Conservation (phyloP, 2,797 vertebrate species). For the Brachyalestes nurse region DNA sequence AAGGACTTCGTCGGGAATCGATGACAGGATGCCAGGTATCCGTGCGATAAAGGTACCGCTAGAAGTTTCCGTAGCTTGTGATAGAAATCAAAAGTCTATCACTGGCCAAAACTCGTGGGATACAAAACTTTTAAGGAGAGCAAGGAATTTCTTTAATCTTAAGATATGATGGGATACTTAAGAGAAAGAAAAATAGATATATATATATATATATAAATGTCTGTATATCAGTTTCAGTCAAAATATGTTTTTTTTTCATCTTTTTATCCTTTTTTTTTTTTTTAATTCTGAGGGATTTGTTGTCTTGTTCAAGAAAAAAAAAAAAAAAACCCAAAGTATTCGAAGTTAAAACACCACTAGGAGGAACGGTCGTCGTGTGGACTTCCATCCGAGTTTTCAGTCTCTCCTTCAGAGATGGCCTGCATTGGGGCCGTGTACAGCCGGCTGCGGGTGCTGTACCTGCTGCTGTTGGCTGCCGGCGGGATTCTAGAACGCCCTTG, state of each 20-base stretch:
- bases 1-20: constrained; percentile 1
- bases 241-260: constrained; percentile 28
- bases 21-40: constrained; percentile 17
- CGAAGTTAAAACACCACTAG: constrained; percentile 73
- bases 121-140: constrained; percentile 46
- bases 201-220: constrained; percentile 33
- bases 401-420: constrained; percentile 98
- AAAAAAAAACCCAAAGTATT: background rate
- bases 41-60: constrained; percentile 23
- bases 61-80: constrained; percentile 18
- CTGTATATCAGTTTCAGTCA: constrained; percentile 33
- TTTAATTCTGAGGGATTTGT: constrained; percentile 42
- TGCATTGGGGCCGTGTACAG: constrained; percentile 98
- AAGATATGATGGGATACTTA: constrained; percentile 19
- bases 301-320: constrained; percentile 41
- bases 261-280: background rate
- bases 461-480: constrained; percentile 95
- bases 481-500: constrained; percentile 94
- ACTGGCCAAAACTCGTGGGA: constrained; percentile 19
- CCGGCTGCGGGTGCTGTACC: constrained; percentile 94
- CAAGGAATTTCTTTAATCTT: constrained; percentile 1
- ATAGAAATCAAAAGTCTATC: constrained; percentile 3
- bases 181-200: constrained; percentile 13
- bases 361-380: constrained; percentile 96
- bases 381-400: constrained; percentile 97